Percentiles rank a stretch among this genome's conserved stretches.
Evolutionary conservation across 2,113 vertebrate species (phyloP).

Genomic region (Natator depressus): DNA sequence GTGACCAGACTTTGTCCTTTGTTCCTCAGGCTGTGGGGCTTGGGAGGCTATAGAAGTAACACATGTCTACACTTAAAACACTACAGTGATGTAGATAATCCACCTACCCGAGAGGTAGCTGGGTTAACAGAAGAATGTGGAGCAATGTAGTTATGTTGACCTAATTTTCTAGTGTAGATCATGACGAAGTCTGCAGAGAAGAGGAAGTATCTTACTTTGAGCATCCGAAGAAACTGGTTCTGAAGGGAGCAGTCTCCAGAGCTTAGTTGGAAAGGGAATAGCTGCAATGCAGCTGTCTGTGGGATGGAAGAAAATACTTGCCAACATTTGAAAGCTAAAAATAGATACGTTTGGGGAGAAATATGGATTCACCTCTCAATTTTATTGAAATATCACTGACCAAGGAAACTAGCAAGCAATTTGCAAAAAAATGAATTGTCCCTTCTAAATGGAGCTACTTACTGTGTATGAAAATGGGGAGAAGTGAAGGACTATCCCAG

Average conservation of each 20-base stretch:
- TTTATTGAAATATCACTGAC: not conserved
- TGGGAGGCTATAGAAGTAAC: not conserved
- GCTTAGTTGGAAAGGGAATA: not conserved
- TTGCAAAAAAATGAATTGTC: not conserved
- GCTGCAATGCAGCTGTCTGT: not conserved
- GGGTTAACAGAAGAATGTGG: too few relatives aligned
- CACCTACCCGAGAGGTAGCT: too few relatives aligned
- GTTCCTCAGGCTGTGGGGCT: not conserved
- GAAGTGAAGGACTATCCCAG: not conserved
- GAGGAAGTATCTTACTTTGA: not conserved
- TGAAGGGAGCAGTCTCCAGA: not conserved
- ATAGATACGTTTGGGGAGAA: not conserved
- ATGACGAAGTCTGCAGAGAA: too few relatives aligned
- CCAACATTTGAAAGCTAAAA: not conserved
- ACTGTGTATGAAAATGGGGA: not conserved
- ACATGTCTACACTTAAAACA: not conserved
- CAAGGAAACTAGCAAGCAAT: not conserved
- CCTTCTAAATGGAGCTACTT: not conserved
- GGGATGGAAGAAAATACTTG: not conserved
- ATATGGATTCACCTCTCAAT: not conserved
- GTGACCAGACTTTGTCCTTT: not conserved
- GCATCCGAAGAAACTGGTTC: not conserved
- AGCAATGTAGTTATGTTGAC: too few relatives aligned
- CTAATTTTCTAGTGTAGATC: too few relatives aligned
- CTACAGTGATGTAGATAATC: too few relatives aligned